Conservation (phyloP, 1,140 invertebrate species). For the Drosophila nebulosa region DNA sequence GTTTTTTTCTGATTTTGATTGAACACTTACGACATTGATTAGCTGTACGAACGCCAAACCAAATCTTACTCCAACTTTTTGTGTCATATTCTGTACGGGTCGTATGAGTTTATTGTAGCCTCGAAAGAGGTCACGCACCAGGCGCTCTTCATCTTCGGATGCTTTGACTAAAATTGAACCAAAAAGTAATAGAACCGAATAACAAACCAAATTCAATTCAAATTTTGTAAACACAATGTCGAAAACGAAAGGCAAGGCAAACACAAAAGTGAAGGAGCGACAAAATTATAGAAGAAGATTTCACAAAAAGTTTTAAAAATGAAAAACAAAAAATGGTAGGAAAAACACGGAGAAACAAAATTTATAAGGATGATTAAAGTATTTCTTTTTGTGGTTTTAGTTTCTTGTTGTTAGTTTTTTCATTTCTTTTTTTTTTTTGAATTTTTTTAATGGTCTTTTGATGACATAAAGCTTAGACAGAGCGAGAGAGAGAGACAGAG, state of each 20-base stretch:
- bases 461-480: neutral
- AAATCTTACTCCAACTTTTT: slow-evolving; percentile 97
- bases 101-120: slow-evolving; percentile 99
- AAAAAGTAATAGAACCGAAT: slow-evolving; percentile 6
- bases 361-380: neutral
- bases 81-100: slow-evolving; percentile 98
- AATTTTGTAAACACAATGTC: neutral
- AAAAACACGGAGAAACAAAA: slow-evolving; percentile 37
- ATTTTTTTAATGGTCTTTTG: neutral
- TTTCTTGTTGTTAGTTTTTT: neutral
- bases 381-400: neutral
- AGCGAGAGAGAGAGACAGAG: no score
- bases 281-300: neutral
- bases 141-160: slow-evolving; percentile 94
- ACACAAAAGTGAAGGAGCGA: neutral
- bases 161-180: slow-evolving; percentile 70
- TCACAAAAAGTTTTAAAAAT: slow-evolving; percentile 7
- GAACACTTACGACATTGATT: slow-evolving; percentile 97
- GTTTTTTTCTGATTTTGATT: slow-evolving; percentile 58
- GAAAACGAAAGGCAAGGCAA: neutral
- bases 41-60: slow-evolving; percentile 98
- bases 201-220: neutral
- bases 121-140: slow-evolving; percentile 97
- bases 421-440: no score
- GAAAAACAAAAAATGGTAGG: neutral